A percentile compares a stretch with the other conserved stretches of the same genome.
Conservation (phyloP, 2,888 invertebrate species). For the Aproaerema taeniolella region DNA sequence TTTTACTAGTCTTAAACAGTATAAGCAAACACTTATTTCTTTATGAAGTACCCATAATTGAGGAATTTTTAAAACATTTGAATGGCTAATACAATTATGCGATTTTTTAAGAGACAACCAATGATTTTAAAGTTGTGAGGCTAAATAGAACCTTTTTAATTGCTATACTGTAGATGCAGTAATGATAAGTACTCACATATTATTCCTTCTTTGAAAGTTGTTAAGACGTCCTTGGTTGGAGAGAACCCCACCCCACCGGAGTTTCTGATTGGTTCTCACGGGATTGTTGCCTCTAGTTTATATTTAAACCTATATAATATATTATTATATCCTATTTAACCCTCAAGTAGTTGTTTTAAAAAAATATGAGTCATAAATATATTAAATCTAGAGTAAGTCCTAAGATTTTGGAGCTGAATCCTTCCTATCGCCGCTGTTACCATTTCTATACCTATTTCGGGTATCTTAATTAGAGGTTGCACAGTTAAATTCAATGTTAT, state of each 20-base stretch:
- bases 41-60: too few relatives aligned
- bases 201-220: not conserved
- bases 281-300: conserved; percentile 10
- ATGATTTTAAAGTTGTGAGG: too few relatives aligned
- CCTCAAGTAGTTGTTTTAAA: conserved; percentile 51
- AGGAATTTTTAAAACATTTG: too few relatives aligned
- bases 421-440: conserved; percentile 53
- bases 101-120: too few relatives aligned
- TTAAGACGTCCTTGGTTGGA: conserved; percentile 1
- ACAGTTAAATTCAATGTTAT: conserved; percentile 41
- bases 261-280: conserved; percentile 1
- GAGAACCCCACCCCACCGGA: not conserved
- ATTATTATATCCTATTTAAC: conserved; percentile 44
- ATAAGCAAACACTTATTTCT: too few relatives aligned
- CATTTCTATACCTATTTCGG: conserved; percentile 39
- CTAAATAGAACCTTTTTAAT: too few relatives aligned
- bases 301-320: conserved; percentile 16
- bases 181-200: too few relatives aligned
- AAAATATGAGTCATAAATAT: conserved; percentile 38
- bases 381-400: conserved; percentile 54
- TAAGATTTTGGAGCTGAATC: conserved; percentile 55
- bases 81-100: too few relatives aligned
- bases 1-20: too few relatives aligned
- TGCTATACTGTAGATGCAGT: too few relatives aligned
- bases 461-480: conserved; percentile 34